phyloP scores from a whole-genome alignment of 2,113 vertebrate genomes.

The Triplophysa rosa region DNA sequence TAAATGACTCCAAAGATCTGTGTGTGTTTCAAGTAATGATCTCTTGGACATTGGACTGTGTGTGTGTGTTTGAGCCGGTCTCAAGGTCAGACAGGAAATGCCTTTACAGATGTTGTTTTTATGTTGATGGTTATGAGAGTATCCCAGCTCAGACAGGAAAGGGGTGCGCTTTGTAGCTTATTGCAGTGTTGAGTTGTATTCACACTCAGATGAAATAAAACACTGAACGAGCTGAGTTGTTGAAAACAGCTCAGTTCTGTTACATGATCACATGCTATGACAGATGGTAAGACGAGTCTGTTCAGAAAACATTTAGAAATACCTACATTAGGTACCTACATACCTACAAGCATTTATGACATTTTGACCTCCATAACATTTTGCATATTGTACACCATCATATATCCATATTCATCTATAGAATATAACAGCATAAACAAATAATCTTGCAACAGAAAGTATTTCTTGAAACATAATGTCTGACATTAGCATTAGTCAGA shows the following conservation, averaged over 20 bases:
- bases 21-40: background rate
- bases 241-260: background rate
- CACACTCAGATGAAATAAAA: background rate
- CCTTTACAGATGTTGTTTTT: constrained; percentile 70
- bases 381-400: background rate
- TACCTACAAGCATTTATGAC: background rate
- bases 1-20: background rate
- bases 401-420: background rate
- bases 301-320: background rate
- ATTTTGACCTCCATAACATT: background rate
- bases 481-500: too few relatives aligned
- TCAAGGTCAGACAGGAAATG: constrained; percentile 75
- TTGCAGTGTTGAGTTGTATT: constrained; percentile 15
- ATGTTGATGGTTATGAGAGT: constrained; percentile 63
- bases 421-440: background rate
- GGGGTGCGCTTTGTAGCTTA: constrained; percentile 36
- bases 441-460: too few relatives aligned
- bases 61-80: constrained; percentile 41
- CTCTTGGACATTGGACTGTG: background rate
- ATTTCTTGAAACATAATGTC: too few relatives aligned
- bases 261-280: background rate
- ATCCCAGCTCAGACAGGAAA: constrained; percentile 44
- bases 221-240: background rate
- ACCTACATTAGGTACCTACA: too few relatives aligned
- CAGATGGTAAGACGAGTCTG: background rate